Conservation (phyloP, 2,888 invertebrate genomes). For the Hirtodrosophila trivittata region DNA sequence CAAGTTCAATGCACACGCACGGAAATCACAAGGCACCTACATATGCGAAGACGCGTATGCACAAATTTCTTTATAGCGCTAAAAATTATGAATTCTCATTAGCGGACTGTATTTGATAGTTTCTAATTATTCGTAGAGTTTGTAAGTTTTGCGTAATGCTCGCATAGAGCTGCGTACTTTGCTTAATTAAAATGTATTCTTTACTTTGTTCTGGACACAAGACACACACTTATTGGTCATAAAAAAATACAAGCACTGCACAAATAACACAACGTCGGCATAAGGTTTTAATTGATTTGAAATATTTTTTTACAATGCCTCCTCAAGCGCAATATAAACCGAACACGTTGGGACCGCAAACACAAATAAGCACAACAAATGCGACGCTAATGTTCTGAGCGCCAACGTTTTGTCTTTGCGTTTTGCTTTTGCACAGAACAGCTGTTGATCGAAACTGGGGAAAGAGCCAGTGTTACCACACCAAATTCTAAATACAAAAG, state of each 20-base stretch:
- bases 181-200: slow-evolving; percentile 18
- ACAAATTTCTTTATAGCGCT: slow-evolving; percentile 29
- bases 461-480: slow-evolving; percentile 53
- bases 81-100: slow-evolving; percentile 1
- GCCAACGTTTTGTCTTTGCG: slow-evolving; percentile 44
- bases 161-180: slow-evolving; percentile 31
- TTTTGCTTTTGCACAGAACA: slow-evolving; percentile 36
- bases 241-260: slow-evolving; percentile 27
- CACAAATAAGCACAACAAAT: slow-evolving; percentile 58
- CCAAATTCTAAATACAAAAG: slow-evolving; percentile 1
- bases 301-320: slow-evolving; percentile 25
- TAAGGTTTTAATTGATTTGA: slow-evolving; percentile 34
- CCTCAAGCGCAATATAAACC: slow-evolving; percentile 34
- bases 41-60: slow-evolving; percentile 19
- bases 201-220: slow-evolving; percentile 22
- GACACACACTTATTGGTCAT: slow-evolving; percentile 1
- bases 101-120: slow-evolving; percentile 4
- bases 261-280: slow-evolving; percentile 44
- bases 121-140: slow-evolving; percentile 15
- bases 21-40: slow-evolving; percentile 44
- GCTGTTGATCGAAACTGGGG: slow-evolving; percentile 68
- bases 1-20: slow-evolving; percentile 51
- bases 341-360: slow-evolving; percentile 62
- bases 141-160: slow-evolving; percentile 34
- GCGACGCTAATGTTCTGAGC: slow-evolving; percentile 49